A percentile compares a stretch with the other conserved stretches of the same genome.
These are phyloP conservation scores for Unio delphinus DNA, from an alignment of 2,888 invertebrate genomes.

Conservation along the genomic window DNA sequence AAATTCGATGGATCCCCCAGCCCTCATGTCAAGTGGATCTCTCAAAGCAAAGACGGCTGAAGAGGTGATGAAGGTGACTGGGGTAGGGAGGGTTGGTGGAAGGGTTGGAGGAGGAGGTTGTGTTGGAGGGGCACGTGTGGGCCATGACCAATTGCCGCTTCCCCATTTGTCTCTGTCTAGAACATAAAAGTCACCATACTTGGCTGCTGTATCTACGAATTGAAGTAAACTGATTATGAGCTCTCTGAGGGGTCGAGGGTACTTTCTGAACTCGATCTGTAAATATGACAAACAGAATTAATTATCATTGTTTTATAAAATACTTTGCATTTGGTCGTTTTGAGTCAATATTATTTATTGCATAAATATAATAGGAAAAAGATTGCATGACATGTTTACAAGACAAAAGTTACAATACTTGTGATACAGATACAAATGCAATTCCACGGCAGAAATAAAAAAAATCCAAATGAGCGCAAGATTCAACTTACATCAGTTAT, in stretches of 20 bases:
- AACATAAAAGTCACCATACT: slow-evolving; percentile 11
- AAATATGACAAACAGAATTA: neutral
- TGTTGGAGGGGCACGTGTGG: slow-evolving; percentile 9
- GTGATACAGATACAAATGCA: too few relatives aligned
- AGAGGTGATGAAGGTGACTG: slow-evolving; percentile 20
- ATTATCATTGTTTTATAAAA: too few relatives aligned
- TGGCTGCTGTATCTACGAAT: slow-evolving; percentile 8
- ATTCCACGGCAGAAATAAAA: neutral
- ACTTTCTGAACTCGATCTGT: slow-evolving; percentile 24
- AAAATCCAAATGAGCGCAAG: neutral
- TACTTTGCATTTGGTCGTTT: neutral
- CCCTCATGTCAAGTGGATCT: slow-evolving; percentile 27
- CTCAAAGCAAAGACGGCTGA: slow-evolving; percentile 15
- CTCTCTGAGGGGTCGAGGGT: slow-evolving; percentile 7
- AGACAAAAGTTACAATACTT: too few relatives aligned
- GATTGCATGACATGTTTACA: too few relatives aligned
- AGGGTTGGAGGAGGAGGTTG: slow-evolving; percentile 6
- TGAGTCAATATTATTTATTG: neutral
- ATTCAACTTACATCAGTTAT: slow-evolving; percentile 54
- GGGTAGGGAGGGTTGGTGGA: slow-evolving; percentile 4
- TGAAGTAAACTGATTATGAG: slow-evolving; percentile 25
- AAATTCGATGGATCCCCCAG: slow-evolving; percentile 50
- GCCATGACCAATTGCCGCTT: slow-evolving; percentile 10
- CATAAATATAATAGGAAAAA: neutral
- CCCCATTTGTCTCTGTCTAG: slow-evolving; percentile 7